phyloP scores from a whole-genome alignment of 2,888 invertebrate species.

The Phyto melanocephala region DNA sequence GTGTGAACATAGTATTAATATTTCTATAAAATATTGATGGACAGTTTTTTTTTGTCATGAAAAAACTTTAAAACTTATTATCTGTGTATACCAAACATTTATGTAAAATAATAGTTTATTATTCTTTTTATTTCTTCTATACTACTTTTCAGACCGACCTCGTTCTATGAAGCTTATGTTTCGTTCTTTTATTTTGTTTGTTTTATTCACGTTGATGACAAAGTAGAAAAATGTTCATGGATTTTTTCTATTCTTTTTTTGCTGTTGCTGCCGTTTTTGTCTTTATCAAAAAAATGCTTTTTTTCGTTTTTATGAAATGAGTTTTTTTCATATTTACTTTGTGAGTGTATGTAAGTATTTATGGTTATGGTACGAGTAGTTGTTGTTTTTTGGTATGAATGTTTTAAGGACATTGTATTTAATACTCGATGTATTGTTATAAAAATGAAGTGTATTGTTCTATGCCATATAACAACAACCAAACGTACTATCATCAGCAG shows the following conservation, averaged over 20 bases:
- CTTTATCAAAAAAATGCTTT: slow-evolving; percentile 28
- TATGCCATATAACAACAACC: not conserved
- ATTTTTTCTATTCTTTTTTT: slow-evolving; percentile 16
- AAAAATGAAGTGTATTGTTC: slow-evolving; percentile 40
- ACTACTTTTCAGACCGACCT: not conserved
- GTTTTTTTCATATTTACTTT: slow-evolving; percentile 51
- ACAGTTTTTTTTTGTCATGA: no score
- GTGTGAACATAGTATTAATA: no score
- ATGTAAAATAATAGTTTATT: no score
- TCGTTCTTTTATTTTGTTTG: not conserved
- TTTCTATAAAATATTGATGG: no score
- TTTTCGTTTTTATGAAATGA: slow-evolving; percentile 40
- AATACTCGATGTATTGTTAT: slow-evolving; percentile 54
- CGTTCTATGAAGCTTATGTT: not conserved
- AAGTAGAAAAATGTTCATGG: slow-evolving; percentile 50
- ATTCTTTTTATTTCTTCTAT: not conserved
- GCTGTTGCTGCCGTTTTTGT: not conserved
- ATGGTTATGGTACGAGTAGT: slow-evolving; percentile 2
- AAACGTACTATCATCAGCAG: not conserved
- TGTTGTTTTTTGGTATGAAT: slow-evolving; percentile 10
- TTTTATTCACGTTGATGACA: slow-evolving; percentile 40
- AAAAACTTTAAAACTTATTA: no score
- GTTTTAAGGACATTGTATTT: slow-evolving; percentile 53
- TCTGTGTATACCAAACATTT: no score
- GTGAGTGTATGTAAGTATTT: not conserved